A percentile compares a stretch with the other conserved stretches of the same genome.
These are phyloP conservation scores for Drosophila picticornis DNA, from an alignment of 2,888 invertebrate genomes.

Conservation along the genomic window DNA sequence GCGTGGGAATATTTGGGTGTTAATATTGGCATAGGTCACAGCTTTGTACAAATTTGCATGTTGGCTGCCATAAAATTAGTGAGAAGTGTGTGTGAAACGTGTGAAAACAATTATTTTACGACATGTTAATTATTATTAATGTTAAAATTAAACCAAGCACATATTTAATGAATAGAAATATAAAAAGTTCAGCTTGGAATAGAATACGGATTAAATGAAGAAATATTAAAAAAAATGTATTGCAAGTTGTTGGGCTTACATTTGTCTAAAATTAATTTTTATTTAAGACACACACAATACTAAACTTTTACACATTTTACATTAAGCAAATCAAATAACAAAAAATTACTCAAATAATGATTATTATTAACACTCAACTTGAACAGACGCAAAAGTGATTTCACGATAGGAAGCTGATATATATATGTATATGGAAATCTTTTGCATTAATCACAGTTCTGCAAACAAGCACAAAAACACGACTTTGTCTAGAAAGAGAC, in stretches of 20 bases:
- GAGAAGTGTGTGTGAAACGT: neutral
- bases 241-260: neutral
- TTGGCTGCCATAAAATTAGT: neutral
- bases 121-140: neutral
- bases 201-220: neutral
- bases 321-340: too few relatives aligned
- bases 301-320: too few relatives aligned
- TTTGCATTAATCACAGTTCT: conserved; percentile 21
- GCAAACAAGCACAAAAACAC: neutral
- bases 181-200: neutral
- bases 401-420: neutral
- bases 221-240: neutral
- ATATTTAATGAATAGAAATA: neutral
- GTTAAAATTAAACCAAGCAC: neutral
- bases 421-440: neutral
- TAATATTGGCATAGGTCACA: conserved; percentile 30
- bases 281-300: neutral
- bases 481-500: neutral
- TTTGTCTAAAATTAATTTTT: neutral
- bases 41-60: neutral
- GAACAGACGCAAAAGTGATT: neutral
- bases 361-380: neutral
- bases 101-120: neutral
- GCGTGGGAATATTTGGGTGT: conserved; percentile 40
- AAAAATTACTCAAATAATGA: neutral